A percentile compares a stretch with the other conserved stretches of the same genome.
Conservation (phyloP, 1,140 invertebrate genomes). For the Gonatopus flavifemur region DNA sequence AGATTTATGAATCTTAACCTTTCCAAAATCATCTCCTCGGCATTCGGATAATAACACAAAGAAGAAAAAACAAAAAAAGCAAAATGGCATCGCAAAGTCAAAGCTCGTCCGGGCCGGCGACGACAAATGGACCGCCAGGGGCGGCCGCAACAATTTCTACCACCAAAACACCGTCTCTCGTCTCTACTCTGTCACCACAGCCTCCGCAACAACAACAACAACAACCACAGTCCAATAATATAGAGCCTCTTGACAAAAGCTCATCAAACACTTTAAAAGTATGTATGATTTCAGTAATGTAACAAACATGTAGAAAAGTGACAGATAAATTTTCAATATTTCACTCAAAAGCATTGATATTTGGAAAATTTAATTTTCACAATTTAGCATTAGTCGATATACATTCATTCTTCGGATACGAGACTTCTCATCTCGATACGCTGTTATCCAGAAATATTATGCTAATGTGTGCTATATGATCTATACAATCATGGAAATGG, state of each 20-base stretch:
- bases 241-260: slow-evolving; percentile 52
- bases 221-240: slow-evolving; percentile 46
- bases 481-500: too few species aligned
- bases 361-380: too few species aligned
- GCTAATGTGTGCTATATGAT: too few species aligned
- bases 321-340: too few species aligned
- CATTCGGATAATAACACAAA: background rate
- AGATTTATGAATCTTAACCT: background rate
- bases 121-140: slow-evolving; percentile 23
- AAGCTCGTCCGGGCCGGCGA: slow-evolving; percentile 16
- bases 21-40: background rate
- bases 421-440: too few species aligned
- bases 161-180: slow-evolving; percentile 19
- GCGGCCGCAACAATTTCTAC: slow-evolving; percentile 9
- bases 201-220: slow-evolving; percentile 27
- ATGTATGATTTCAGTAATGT: slow-evolving; percentile 10
- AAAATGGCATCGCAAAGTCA: slow-evolving; percentile 46
- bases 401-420: too few species aligned
- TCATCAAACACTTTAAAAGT: slow-evolving; percentile 56
- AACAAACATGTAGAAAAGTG: too few species aligned
- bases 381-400: too few species aligned
- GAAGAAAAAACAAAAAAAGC: background rate
- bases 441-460: too few species aligned
- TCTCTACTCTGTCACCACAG: slow-evolving; percentile 13
- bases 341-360: too few species aligned